Base-by-base conservation (phyloP, 2,888 invertebrate genomes). In the Papilio gigon region DNA sequence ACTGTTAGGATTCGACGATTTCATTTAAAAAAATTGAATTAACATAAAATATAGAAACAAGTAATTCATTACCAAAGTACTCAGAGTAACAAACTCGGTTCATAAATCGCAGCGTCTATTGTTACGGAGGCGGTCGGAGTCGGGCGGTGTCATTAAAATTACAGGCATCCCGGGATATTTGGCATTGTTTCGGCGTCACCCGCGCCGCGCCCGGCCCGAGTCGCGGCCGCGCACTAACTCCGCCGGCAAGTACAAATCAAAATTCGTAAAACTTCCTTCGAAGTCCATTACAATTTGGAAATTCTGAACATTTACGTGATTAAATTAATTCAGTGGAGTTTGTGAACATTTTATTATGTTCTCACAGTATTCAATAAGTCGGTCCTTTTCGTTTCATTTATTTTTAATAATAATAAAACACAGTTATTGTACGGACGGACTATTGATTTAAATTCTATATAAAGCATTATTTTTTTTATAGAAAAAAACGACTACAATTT, bases 231-330 rank as follows among this genome's bases (percentile, higher is more conserved):
- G 68, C 72, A 70, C 67, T 65, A 89, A 89, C 88, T 89, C 87
- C 88, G 87, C 89, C 89, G 89, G 87, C 88, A 87, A 80, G 83
- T 81, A 80, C 75, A 77, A 80, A 82, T 81, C 81, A 80, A 79
- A 84, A 84, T 78, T 84, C 83, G 83, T 82, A 80, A 86, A 87
- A 88, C 86, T 87, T 76, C 83, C 84, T 85, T 85, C 72, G 76
- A 77, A 84, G 82, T 84, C 84, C 85, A 85, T 86, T 87, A 84
- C 82, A 84, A 81, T 79, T 64, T 64, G 35, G 64, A 53, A 27
- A 40, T 64, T 37, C 53, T 27, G 17, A 30, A 44, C 17, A 44
- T 44, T 30, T 44, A 27, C 30, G 30, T 53, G 27, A 53, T 30
- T 27, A 12, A 25, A 62, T 62, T 62, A 62, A 42, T 44, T 62